These are phyloP conservation scores for Cepaea nemoralis DNA, from an alignment of 1,140 invertebrate genomes.

Conservation along the genomic window DNA sequence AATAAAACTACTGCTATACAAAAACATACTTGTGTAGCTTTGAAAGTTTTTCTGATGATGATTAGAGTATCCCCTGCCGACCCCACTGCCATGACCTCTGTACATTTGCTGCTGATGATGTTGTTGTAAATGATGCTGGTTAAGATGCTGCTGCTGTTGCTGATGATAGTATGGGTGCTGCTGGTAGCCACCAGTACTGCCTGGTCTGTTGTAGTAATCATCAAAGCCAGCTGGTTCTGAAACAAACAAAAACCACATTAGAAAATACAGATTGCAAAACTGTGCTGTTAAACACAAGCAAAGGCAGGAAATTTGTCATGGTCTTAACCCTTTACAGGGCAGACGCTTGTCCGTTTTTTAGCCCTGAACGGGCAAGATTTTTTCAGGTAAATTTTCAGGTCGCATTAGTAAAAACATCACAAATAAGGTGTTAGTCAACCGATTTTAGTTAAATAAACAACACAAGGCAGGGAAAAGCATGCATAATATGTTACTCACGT, in stretches of 20 bases:
- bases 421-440: too few relatives aligned
- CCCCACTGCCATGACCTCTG: slow-evolving; percentile 1
- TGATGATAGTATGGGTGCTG: background rate
- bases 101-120: slow-evolving; percentile 28
- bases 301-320: too few relatives aligned
- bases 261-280: background rate
- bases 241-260: background rate
- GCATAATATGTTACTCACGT: too few relatives aligned
- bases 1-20: too few relatives aligned
- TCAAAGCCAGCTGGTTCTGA: slow-evolving; percentile 21
- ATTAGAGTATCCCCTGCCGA: background rate
- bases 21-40: slow-evolving; percentile 2
- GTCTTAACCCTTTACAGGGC: too few relatives aligned
- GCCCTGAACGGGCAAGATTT: too few relatives aligned
- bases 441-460: too few relatives aligned
- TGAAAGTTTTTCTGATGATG: slow-evolving; percentile 18
- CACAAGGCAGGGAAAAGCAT: too few relatives aligned
- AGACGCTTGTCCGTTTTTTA: too few relatives aligned
- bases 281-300: too few relatives aligned
- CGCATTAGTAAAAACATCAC: too few relatives aligned
- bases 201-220: slow-evolving; percentile 22
- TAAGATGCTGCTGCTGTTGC: slow-evolving; percentile 27
- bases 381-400: too few relatives aligned
- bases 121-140: slow-evolving; percentile 7
- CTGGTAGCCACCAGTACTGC: background rate